Base-by-base conservation (phyloP, 2,888 invertebrate species). In the Aethes cnicana region DNA sequence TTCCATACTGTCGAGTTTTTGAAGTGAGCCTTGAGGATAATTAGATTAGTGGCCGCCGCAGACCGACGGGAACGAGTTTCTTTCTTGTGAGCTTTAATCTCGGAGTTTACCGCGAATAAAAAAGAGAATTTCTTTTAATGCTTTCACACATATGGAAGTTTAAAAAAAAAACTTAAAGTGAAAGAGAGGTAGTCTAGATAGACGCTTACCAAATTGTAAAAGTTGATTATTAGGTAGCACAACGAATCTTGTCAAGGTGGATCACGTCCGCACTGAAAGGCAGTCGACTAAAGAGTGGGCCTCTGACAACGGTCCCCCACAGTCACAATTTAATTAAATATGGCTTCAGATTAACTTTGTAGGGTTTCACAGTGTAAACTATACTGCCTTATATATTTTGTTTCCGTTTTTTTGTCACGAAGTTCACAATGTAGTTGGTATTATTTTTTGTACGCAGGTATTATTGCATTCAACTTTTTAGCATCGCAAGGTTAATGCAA, bases 281-380 rank as follows among this genome's bases (percentile, higher is more conserved):
- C 72, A 58, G 68, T 66, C 64, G 72, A 66, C 69, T 66, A 71
- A 71, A 59, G 79, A 87, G 81, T 88, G 84, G 68, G 69, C 69
- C 75, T 56, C 65, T 58, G 61, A 66, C 76, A 63, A 62, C 72
- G 70, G 68, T 72, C 74, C 77, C 77, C 74, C 72, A 73, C 69
- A 67, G 68, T 70, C 72, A 83, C 86, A 89, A 88, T 89, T 85
- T 85, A 89, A 89, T 89, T 89, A 89, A 85, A 83, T 84, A 89
- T 60, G 88, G 88, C 86, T 89, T 89, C 88, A 78, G 88, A 89
- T 89, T 89, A 89, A 77, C 81, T 73, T 66, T 49, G 63, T 84
- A 69, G 58, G 88, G 88, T 83, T 88, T 88, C 88, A 74, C 77
- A 50, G 35, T 47, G 53, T 48, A 80, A 77, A 79, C 84, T 86